phyloP scores from a whole-genome alignment of 2,888 invertebrate genomes.

The Aethes cnicana region DNA sequence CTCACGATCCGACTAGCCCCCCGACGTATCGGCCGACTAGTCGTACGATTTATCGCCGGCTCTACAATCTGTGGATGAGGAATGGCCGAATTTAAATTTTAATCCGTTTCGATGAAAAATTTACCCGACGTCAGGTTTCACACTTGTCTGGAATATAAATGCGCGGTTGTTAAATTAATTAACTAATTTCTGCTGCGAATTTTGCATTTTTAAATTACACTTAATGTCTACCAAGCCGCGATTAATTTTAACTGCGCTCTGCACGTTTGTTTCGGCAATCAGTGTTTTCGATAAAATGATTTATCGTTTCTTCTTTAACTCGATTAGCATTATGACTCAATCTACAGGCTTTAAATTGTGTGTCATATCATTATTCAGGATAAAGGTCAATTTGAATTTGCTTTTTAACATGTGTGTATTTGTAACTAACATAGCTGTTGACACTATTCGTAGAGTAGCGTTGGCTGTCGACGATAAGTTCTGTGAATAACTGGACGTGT shows the following conservation, averaged over 20 bases:
- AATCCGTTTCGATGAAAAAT: conserved; percentile 22
- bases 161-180: conserved; percentile 24
- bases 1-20: conserved; percentile 54
- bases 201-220: conserved; percentile 11
- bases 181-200: conserved; percentile 14
- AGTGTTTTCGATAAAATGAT: too few species aligned
- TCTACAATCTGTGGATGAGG: conserved; percentile 18
- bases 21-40: conserved; percentile 46
- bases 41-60: conserved; percentile 56
- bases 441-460: background rate
- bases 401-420: too few species aligned
- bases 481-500: conserved; percentile 17
- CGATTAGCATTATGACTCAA: too few species aligned
- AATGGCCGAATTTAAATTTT: conserved; percentile 21
- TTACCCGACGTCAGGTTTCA: conserved; percentile 13
- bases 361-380: too few species aligned
- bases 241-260: conserved; percentile 8
- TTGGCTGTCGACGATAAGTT: conserved; percentile 3
- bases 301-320: too few species aligned
- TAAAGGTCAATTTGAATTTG: too few species aligned
- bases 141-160: conserved; percentile 23
- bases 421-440: background rate
- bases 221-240: conserved; percentile 7
- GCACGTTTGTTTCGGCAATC: background rate
- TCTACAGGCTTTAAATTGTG: too few species aligned